Percentiles rank a stretch among this genome's conserved stretches.
Evolutionary conservation across 2,888 invertebrate genomes (phyloP).

Genomic region (Xylota sylvarum): DNA sequence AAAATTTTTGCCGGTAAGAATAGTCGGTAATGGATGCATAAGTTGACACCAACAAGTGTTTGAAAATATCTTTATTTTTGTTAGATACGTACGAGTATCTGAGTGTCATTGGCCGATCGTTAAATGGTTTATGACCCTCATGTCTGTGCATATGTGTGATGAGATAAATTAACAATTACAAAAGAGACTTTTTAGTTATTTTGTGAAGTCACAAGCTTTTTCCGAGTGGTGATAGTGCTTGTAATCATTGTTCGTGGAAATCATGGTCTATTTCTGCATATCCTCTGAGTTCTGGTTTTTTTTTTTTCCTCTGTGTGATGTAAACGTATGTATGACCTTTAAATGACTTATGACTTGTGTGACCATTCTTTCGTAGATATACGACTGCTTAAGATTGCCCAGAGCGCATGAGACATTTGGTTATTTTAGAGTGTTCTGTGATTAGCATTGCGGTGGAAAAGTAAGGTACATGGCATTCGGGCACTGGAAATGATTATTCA

Average conservation of each 20-base stretch:
- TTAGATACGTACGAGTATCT: background rate
- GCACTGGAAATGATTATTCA: too few species aligned
- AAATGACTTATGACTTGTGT: background rate
- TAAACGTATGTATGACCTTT: constrained; percentile 2
- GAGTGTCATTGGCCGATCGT: background rate
- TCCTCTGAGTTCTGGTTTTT: background rate
- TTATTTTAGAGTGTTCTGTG: too few species aligned
- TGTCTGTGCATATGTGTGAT: background rate
- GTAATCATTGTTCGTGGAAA: background rate
- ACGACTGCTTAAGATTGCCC: too few species aligned
- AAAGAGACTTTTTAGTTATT: constrained; percentile 1
- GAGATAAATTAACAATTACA: background rate
- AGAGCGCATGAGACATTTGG: too few species aligned
- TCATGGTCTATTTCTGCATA: background rate
- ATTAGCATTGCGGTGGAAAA: too few species aligned
- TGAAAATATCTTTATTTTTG: background rate
- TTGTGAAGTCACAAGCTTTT: background rate
- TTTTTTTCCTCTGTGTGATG: background rate
- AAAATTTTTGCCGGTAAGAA: background rate
- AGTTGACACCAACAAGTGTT: background rate
- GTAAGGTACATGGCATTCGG: too few species aligned
- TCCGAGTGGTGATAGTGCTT: background rate
- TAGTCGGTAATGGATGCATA: background rate
- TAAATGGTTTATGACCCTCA: background rate
- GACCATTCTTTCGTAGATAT: background rate